These are phyloP conservation scores for Thrips palmi DNA, from an alignment of 1,140 invertebrate genomes.

Conservation along the genomic window DNA sequence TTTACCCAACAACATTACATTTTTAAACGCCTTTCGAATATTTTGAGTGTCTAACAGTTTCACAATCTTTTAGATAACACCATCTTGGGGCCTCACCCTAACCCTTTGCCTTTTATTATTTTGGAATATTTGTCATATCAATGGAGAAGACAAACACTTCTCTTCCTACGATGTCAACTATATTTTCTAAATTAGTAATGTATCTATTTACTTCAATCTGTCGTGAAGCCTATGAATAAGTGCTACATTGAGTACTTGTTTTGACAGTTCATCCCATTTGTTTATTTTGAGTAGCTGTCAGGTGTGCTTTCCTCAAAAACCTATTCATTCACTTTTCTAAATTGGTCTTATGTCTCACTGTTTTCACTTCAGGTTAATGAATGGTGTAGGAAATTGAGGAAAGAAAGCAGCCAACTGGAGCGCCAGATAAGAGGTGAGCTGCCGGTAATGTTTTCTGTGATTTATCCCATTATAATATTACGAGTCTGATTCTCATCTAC, in stretches of 20 bases:
- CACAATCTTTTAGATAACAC: too few relatives aligned
- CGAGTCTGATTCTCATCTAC: constrained; percentile 3
- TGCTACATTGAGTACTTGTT: neutral
- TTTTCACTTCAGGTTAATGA: constrained; percentile 61
- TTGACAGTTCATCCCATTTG: neutral
- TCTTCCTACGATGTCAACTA: constrained; percentile 10
- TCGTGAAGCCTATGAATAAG: constrained; percentile 2
- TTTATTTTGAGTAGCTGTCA: constrained; percentile 1
- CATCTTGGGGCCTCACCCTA: too few relatives aligned
- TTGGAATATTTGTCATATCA: constrained; percentile 4
- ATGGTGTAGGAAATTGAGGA: constrained; percentile 83
- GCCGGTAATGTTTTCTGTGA: neutral
- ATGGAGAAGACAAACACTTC: constrained; percentile 1
- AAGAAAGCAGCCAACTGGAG: constrained; percentile 81
- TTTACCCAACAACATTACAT: constrained; percentile 9
- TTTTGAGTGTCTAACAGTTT: too few relatives aligned
- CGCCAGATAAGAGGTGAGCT: constrained; percentile 70
- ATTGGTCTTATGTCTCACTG: neutral
- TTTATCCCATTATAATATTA: neutral
- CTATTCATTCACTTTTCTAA: neutral
- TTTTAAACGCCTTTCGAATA: neutral
- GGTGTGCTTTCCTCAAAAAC: neutral
- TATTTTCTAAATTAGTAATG: constrained; percentile 3
- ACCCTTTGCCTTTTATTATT: constrained; percentile 4
- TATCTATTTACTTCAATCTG: constrained; percentile 1